Evolutionary conservation across 2,113 vertebrate species (phyloP), one percentile per base, ranked within the genome.

Genomic region (Meriones unguiculatus): DNA sequence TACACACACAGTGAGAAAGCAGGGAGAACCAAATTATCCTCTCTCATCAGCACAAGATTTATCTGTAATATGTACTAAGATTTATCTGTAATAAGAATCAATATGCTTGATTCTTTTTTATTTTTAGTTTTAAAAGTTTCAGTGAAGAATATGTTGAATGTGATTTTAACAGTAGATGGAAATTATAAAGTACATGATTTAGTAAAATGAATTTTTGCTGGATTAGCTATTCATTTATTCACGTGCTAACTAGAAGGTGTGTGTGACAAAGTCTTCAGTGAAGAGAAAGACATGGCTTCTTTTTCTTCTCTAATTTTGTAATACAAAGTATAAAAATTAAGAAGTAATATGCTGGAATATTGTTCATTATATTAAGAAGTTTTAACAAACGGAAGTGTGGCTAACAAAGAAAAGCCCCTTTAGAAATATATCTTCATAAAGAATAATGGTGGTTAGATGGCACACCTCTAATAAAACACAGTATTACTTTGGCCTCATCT

Each of bases 191-290:
- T 78, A 3, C 25, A 93, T 54, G n/a, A 7, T 14, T 78, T 69
- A 62, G 12, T 17, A 87, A 69, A 93, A 84, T 38, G 80, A 87
- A 77, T 87, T 69, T 91, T 96, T 46, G 92, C 18, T 73, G 67
- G 12, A 1, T 69, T 64, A 84, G n/a, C 24, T 93, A 84, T 89
- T 77, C 35, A 70, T 4, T 94, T 84, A 88, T 95, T 93, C 72
- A 4, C 38, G 70, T 50, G 25, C 32, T 87, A 90, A 10, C 10
- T 72, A 76, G 54, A 93, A 89, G 1, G 7, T 57, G 73, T 12
- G 5, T 89, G 35, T 7, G 67, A 91, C 6, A 84, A 65, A 78
- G 24, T 78, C 28, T 77, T 78, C 72, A 35, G 5, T 86, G 65
- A 95, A 77, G 80, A 80, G 25, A 1, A 92, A 81, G 62, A 62